phyloP scores from a whole-genome alignment of 2,113 vertebrate genomes.

The Channa maculata region DNA sequence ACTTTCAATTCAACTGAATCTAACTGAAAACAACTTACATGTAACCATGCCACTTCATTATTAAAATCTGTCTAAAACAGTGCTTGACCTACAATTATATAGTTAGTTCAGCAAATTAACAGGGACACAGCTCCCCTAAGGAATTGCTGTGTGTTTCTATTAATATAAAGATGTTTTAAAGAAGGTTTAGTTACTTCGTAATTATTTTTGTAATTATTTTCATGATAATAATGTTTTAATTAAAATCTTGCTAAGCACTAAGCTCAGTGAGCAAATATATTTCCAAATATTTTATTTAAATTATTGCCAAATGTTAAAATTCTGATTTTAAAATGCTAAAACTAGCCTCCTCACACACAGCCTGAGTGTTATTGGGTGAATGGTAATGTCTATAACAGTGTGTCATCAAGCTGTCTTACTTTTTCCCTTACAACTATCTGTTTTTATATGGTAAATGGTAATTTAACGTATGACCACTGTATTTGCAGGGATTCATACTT shows the following conservation, averaged over 20 bases:
- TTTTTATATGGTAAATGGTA: constrained; percentile 29
- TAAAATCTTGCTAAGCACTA: background rate
- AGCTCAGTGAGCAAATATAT: constrained; percentile 10
- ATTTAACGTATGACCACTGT: background rate
- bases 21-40: background rate
- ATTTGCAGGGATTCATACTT: background rate
- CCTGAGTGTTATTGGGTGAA: constrained; percentile 52
- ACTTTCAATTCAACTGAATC: no score
- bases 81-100: background rate
- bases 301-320: no score
- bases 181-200: constrained; percentile 44
- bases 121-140: background rate
- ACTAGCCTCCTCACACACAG: constrained; percentile 5
- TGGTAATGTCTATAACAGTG: constrained; percentile 8
- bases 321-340: background rate
- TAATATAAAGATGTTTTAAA: constrained; percentile 44
- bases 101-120: constrained; percentile 21
- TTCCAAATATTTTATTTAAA: constrained; percentile 3
- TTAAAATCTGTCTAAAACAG: constrained; percentile 18
- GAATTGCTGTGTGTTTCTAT: constrained; percentile 28
- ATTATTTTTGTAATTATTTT: constrained; percentile 47
- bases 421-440: background rate
- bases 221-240: constrained; percentile 10
- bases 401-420: constrained; percentile 23
- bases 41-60: background rate